A percentile compares a stretch with the other conserved stretches of the same genome.
phyloP scores from a whole-genome alignment of 2,888 invertebrate species.

The Drosophila yooni region DNA sequence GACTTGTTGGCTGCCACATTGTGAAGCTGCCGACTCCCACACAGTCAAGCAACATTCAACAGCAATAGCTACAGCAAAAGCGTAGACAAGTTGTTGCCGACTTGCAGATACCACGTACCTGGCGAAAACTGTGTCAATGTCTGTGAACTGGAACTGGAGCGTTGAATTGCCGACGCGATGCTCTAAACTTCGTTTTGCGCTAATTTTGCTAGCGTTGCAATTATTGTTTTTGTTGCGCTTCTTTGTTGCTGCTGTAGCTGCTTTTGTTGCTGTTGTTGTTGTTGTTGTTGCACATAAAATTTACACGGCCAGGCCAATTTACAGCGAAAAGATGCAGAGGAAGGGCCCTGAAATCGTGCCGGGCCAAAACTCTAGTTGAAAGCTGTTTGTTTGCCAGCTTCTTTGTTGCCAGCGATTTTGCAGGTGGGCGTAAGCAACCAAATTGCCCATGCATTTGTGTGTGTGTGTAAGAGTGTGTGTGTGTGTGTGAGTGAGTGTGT shows the following conservation, averaged over 20 bases:
- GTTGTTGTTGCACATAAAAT: constrained; percentile 31
- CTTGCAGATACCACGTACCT: constrained; percentile 18
- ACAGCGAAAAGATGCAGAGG: constrained; percentile 33
- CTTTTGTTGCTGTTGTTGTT: constrained; percentile 2
- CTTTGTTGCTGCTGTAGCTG: constrained; percentile 22
- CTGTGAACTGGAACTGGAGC: constrained; percentile 82
- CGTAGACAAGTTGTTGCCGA: constrained; percentile 14
- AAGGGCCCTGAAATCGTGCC: constrained; percentile 66
- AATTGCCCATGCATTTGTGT: constrained; percentile 56
- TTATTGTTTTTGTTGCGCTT: constrained; percentile 56
- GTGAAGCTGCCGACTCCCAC: constrained; percentile 58
- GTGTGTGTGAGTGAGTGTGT: constrained; percentile 7
- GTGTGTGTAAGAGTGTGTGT: constrained; percentile 19
- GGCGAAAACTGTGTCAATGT: constrained; percentile 78
- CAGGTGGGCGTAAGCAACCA: constrained; percentile 67
- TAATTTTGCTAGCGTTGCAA: constrained; percentile 38
- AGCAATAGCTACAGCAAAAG: constrained; percentile 5
- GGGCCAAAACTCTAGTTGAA: constrained; percentile 44
- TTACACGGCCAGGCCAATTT: constrained; percentile 53
- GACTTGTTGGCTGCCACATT: constrained; percentile 37
- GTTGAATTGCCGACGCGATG: constrained; percentile 48
- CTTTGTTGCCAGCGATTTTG: constrained; percentile 44
- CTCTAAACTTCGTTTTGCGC: constrained; percentile 31
- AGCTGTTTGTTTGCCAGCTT: constrained; percentile 8
- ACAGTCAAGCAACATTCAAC: constrained; percentile 28